Evolutionary conservation across 2,797 vertebrate genomes (phyloP).

Genomic region (Gambelia wislizenii): DNA sequence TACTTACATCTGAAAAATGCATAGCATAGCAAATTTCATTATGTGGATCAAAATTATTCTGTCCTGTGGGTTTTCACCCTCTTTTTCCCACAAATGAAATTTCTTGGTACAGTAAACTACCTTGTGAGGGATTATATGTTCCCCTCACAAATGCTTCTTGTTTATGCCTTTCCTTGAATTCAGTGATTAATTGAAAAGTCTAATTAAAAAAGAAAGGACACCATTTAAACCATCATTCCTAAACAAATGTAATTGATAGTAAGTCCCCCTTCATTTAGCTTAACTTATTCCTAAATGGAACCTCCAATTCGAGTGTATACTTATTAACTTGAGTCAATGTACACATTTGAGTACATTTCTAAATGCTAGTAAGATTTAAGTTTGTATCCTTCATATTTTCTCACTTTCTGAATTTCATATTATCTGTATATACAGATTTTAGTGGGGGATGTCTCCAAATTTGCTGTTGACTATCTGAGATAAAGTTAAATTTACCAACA

Average conservation of each 20-base stretch:
- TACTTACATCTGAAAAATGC: slow-evolving; percentile 28
- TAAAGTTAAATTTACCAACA: slow-evolving; percentile 7
- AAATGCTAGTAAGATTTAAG: not conserved
- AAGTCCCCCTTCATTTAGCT: not conserved
- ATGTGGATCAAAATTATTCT: not conserved
- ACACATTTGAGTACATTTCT: not conserved
- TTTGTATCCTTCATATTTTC: not conserved
- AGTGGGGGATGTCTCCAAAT: not conserved
- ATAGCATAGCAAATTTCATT: slow-evolving; percentile 17
- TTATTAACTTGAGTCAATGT: not conserved
- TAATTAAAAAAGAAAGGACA: not conserved
- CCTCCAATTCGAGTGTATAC: not conserved
- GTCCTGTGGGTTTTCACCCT: not conserved
- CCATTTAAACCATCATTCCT: not conserved
- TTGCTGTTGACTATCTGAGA: not conserved
- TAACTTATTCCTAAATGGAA: not conserved
- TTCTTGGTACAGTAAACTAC: slow-evolving; percentile 36
- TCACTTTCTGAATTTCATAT: not conserved
- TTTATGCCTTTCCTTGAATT: not conserved
- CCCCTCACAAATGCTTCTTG: not conserved
- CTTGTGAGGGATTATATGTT: not conserved
- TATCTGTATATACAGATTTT: slow-evolving; percentile 4
- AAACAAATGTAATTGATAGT: not conserved
- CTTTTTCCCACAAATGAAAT: slow-evolving; percentile 16
- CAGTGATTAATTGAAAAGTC: not conserved